These are phyloP conservation scores for Brachionus manjavacas DNA, from an alignment of 1,140 invertebrate genomes.

Conservation along the genomic window DNA sequence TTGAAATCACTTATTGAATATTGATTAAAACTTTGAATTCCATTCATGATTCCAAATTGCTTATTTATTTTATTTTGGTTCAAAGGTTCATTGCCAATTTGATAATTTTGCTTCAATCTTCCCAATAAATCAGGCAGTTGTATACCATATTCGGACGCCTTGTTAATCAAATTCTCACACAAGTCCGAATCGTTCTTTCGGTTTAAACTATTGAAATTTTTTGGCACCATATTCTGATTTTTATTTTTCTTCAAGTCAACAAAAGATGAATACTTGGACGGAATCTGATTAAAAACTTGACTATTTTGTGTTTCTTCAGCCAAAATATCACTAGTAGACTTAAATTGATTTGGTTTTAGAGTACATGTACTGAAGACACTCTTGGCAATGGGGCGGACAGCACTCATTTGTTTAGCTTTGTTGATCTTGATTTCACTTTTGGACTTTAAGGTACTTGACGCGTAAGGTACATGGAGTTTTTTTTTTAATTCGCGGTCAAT, in stretches of 20 bases:
- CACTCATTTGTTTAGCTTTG: neutral
- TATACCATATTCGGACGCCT: neutral
- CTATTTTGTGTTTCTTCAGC: neutral
- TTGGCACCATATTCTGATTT: neutral
- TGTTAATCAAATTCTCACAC: neutral
- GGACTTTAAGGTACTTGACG: neutral
- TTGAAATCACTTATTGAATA: neutral
- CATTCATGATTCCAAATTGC: neutral
- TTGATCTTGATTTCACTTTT: constrained; percentile 13
- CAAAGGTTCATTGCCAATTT: neutral
- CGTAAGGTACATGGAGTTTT: neutral
- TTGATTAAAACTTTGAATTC: neutral
- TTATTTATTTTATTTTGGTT: neutral
- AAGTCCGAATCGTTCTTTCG: neutral
- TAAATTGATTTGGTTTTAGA: neutral
- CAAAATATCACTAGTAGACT: neutral
- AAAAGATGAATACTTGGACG: constrained; percentile 31
- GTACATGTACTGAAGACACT: neutral
- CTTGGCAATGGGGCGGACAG: neutral
- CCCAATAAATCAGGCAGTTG: neutral
- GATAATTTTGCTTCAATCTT: neutral
- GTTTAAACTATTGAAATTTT: constrained; percentile 4
- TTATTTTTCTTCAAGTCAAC: constrained; percentile 9
- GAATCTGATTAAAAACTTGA: neutral
- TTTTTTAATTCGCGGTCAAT: constrained; percentile 3